Base-by-base conservation (phyloP, 2,797 vertebrate genomes). In the Platalea minor region DNA sequence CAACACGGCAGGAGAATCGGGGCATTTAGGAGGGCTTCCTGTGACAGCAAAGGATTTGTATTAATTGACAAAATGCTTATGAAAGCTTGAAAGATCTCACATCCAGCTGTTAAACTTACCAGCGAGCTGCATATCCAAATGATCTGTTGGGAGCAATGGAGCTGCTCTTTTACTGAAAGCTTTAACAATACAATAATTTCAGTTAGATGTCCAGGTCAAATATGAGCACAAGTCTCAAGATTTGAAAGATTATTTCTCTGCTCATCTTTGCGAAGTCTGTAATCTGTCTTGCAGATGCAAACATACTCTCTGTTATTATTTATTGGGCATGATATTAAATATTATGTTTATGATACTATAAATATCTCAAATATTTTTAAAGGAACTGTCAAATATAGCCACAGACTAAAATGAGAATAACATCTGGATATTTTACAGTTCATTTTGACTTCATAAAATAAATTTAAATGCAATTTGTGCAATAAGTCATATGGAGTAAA, bases 381-480 rank as follows among this genome's bases (percentile, higher is more conserved):
- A 75, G 28, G 2, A 59, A 35, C 20, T 69, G 17, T 59, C 67
- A 43, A 23, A 70, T 56, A 31, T 15, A 76, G 39, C 18, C 31
- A 16, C 25, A 74, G 37, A 60, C 23, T 64, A n/a, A 88, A 80
- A 37, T 1, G 1, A 11, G 64, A 64, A 65, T 60, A 64, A 60
- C 41, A 68, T 91, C 84, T 89, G 57, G 31, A 53, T 72, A 39
- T 91, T 93, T 95, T 74, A 33, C n/a, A 45, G 33, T 70, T 92
- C 46, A 51, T 76, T 94, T 91, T 91, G 56, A 74, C 45, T 79
- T 93, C 37, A 74, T 85, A 70, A 92, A 82, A 82, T 50, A 77
- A 88, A 70, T 79, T 48, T 91, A 81, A 93, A 83, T 80, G 51
- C n/a, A 85, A 83, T 94, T 83, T 80, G 13, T 89, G 53, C 45